Evolutionary conservation across 2,888 invertebrate species (phyloP).

Genomic region (Metallyticus violacea): DNA sequence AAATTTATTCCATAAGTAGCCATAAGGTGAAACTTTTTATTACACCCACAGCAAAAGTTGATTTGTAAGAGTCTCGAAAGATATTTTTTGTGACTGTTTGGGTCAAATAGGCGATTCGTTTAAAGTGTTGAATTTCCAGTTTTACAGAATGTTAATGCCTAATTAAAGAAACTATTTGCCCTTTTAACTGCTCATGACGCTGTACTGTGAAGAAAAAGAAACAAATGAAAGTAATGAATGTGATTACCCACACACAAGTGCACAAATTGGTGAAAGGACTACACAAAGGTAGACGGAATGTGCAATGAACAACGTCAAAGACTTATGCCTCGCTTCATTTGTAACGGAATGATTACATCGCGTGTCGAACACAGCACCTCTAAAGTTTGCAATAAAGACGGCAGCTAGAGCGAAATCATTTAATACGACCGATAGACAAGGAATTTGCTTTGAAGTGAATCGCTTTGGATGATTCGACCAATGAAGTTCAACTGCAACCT

Average conservation of each 20-base stretch:
- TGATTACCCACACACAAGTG: no score
- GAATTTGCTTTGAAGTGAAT: background rate
- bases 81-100: no score
- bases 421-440: background rate
- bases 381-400: background rate
- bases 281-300: background rate
- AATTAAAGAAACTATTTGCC: no score
- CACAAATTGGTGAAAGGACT: background rate
- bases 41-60: no score
- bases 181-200: no score
- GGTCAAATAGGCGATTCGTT: no score
- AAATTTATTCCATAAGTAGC: no score
- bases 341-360: background rate
- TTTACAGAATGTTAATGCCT: no score
- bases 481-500: background rate
- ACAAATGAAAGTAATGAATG: background rate
- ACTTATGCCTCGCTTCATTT: background rate
- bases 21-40: no score
- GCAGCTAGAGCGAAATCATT: background rate
- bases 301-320: background rate
- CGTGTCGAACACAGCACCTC: background rate
- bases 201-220: background rate
- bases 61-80: no score
- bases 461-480: background rate
- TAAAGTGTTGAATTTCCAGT: no score